Conservation (phyloP, 2,888 invertebrate species). For the Mycogona germanica region DNA sequence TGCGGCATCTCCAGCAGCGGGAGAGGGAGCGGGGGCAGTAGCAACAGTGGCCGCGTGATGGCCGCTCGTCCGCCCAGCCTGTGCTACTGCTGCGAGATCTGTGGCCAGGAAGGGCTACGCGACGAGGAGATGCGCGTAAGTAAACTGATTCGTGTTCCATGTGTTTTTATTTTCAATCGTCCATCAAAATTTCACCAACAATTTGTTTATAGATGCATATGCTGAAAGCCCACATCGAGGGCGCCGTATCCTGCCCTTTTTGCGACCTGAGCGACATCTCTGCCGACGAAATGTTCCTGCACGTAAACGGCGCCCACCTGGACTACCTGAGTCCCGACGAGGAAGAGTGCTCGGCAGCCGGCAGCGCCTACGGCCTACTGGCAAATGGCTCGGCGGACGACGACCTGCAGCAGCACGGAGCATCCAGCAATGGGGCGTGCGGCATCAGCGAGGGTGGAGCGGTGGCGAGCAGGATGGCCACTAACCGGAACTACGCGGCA, state of each 20-base stretch:
- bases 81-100: slow-evolving; percentile 63
- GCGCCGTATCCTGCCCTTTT: slow-evolving; percentile 65
- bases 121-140: slow-evolving; percentile 49
- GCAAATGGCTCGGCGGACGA: not conserved
- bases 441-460: not conserved
- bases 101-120: slow-evolving; percentile 61
- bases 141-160: too few species aligned
- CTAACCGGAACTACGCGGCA: slow-evolving; percentile 1
- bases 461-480: not conserved
- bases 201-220: too few species aligned
- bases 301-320: slow-evolving; percentile 72
- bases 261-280: slow-evolving; percentile 62
- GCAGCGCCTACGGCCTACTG: not conserved
- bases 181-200: too few species aligned
- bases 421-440: not conserved
- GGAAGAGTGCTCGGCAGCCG: slow-evolving; percentile 35
- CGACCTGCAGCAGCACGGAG: not conserved
- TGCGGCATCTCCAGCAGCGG: too few species aligned
- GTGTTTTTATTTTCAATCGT: too few species aligned
- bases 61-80: slow-evolving; percentile 37
- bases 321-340: slow-evolving; percentile 68
- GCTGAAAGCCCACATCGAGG: slow-evolving; percentile 61
- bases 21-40: too few species aligned
- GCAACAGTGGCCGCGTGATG: slow-evolving; percentile 15
- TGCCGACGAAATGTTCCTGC: slow-evolving; percentile 58